Base-by-base conservation (phyloP, 2,888 invertebrate genomes). In the Melinaea menophilus region DNA sequence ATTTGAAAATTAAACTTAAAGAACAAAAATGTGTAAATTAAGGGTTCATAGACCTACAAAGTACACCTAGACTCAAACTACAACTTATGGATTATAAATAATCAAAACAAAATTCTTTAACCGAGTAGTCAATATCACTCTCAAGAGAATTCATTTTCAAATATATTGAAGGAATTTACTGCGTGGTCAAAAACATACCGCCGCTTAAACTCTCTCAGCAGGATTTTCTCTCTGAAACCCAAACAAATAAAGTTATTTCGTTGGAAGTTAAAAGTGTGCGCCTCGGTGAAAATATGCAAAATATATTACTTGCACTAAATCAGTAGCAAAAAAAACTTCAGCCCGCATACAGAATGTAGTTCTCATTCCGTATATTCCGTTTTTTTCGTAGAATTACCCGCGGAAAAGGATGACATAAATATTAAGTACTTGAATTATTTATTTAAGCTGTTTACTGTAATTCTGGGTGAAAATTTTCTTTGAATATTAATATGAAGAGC, bases 271-370 rank as follows among this genome's bases (percentile, higher is more conserved):
- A 48, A 61, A 51, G 56, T 56, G 33, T 56, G 37, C 61, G 54
- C 51, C 33, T 51, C 48, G 57, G 12, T 57, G 57, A 57, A 62
- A 62, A 54, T 57, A 61, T 57, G 48, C 61, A 35, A 55, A 62
- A 62, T 62, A 58, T 58, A 61, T 61, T 61, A 54, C 57, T 51
- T 45, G 55, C 62, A 62, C 62, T 62, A 62, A 62, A 62, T 62
- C 55, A 47, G 62, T 31, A 55, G 37, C 54, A 58, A 58, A 62
- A 61, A 60, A 62, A 62, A 58, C 55, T 58, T 47, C 45, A 56
- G 55, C 54, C 61, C 46, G 55, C 46, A 60, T 55, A 45, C 33
- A 58, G 58, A 58, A 58, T 62, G 58, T 55, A 51, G 41, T 31
- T 51, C 11, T 31, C 51, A 51, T 51, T 51, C 31, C 51, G 51